Conservation (phyloP, 2,797 vertebrate genomes). For the Varecia variegata region DNA sequence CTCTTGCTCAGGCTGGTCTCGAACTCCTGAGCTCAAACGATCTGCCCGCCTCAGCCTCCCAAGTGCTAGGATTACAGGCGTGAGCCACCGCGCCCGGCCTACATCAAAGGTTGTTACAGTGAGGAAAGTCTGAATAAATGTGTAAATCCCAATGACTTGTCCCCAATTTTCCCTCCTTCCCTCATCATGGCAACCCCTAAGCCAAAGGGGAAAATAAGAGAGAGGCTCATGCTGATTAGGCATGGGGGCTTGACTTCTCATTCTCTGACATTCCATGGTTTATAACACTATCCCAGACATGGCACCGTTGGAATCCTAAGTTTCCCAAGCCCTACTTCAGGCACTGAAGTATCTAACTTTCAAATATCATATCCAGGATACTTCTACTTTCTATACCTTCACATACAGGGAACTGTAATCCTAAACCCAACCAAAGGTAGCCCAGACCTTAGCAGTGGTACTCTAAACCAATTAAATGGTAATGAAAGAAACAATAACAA, state of each 20-base stretch:
- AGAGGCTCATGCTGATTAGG: not conserved
- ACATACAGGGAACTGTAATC: not conserved
- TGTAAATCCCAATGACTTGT: not conserved
- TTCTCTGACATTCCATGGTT: not conserved
- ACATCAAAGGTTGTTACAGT: not conserved
- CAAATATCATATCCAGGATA: not conserved
- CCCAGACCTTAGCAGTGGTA: not conserved
- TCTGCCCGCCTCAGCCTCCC: no score
- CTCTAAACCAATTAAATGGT: not conserved
- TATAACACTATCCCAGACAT: not conserved
- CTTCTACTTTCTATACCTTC: not conserved
- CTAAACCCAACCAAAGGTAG: not conserved
- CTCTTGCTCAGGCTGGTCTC: no score
- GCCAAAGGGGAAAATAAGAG: not conserved
- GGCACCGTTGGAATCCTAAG: not conserved
- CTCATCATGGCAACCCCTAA: not conserved
- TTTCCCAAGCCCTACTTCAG: not conserved
- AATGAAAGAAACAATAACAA: not conserved
- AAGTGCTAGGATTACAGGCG: no score
- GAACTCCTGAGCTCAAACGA: no score
- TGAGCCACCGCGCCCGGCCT: no score
- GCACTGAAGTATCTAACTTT: not conserved
- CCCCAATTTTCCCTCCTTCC: accelerated
- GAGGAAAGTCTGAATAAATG: not conserved
- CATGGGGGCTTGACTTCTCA: accelerated